Evolutionary conservation across 2,797 vertebrate species (phyloP), one percentile per base, ranked within the genome.

Genomic region (Allobates femoralis): DNA sequence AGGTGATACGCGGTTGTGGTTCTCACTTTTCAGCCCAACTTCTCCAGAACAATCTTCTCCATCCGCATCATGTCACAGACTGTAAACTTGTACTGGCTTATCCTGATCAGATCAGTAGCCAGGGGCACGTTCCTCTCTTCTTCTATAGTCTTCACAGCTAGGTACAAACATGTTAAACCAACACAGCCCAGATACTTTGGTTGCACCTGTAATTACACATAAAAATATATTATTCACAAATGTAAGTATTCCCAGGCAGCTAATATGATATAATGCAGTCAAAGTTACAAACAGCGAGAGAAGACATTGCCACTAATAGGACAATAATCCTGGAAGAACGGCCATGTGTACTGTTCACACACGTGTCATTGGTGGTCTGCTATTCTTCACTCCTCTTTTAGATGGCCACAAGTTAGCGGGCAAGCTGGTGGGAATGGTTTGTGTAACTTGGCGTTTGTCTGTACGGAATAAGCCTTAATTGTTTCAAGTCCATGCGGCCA

Each of bases 41-140:
- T 99, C 92, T 99, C 97, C 92, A 99, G 88, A 82, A 99, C 87
- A 37, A 99, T 99, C 93, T 96, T 98, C 92, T 99, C 97, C 98
- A 99, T 99, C 90, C 98, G 96, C 94, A 98, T 98, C 96, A 99
- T 94, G 90, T 99, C 98, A 5, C 96, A 98, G 90, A 46, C 41
- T 46, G 41, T 46, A 46, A 46, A 46, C 41, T 46, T 46, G 41
- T 46, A 46, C 41, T 46, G 41, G 11, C 41, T 46, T 46, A 46
- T 46, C 41, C 41, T 46, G 41, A 46, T 46, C 41, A 46, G 41
- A 46, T 99, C 97, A 15, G 90, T 96, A 86, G 96, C 97, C 86
- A 96, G 84, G n/a, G 98, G 98, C 86, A 99, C 93, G 8, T 96
- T 99, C 87, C 94, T 96, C 90, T 99, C 97, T 84, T 99, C 98